Evolutionary conservation across 2,113 vertebrate genomes (phyloP), one percentile per base, ranked within the genome.

Genomic region (Bujurquina vittata): DNA sequence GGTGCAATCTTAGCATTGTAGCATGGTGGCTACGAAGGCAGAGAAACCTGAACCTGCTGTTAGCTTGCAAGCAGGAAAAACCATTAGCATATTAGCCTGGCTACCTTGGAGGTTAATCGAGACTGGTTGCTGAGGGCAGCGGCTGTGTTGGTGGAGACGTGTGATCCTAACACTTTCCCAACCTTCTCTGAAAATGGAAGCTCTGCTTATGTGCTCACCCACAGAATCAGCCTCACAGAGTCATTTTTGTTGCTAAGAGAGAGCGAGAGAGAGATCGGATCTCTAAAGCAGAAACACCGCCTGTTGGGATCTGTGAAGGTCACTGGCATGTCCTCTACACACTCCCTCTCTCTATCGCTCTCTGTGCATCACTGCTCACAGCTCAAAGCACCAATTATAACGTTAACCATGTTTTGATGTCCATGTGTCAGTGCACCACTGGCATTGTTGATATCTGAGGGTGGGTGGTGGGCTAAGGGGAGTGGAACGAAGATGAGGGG

Each of bases 281-380:
- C 73, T 91, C 78, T 62, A 85, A 92, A 78, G 77, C 91, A 88
- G 74, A 91, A 79, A 74, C 43, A 67, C 18, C 2, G 75, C 84
- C 90, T 86, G 84, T 84, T 77, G 93, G 91, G 91, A 91, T 90
- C 73, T 89, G 78, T 95, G 93, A 94, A 95, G 95, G 95, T 95
- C 94, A 95, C 73, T 62, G 72, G 15, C 55, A 62, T 87, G 93
- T 94, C 93, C 92, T 94, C 87, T 83, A 86, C 59, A n/a, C 84
- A 76, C 60, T 61, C 63, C 15, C 29, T 67, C 79, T 33, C 22
- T 72, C 40, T 78, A 26, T 72, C 26, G 18, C 18, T 54, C 67
- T 84, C 17, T 62, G 17, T 82, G 85, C 92, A 90, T 87, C 85
- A 84, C 59, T 77, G 82, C 88, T 77, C 76, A 86, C 80, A 74